Base-by-base conservation (phyloP, 2,113 vertebrate species). In the Vidua macroura region DNA sequence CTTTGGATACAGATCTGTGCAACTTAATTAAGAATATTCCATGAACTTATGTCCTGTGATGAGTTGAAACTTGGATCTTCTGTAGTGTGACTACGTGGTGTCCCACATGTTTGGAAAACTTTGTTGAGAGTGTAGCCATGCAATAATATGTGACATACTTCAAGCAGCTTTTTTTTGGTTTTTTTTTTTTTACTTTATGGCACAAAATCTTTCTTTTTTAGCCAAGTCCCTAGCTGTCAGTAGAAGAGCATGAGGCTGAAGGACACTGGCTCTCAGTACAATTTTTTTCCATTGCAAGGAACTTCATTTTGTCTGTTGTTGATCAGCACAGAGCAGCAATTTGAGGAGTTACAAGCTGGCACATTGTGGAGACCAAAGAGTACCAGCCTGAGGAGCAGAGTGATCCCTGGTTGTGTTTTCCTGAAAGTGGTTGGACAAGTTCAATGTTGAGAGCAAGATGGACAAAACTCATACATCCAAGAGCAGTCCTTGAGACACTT, bases 301-400 rank as follows among this genome's bases (percentile, higher is more conserved):
- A 46, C 59, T 64, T 69, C 8, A 10, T 18, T 63, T 11, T 49
- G 5, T n/a, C 17, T 37, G 1, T 41, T 60, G 60, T 20, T 80
- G 2, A 37, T 48, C n/a, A 44, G 18, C 51, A 59, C 14, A n/a
- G 60, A 86, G 74, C 5, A 3, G 28, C 5, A 7, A 39, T 73
- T 53, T 0, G 1, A 55, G 53, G 59, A 76, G 30, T 82, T 67
- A 25, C 7, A 51, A 31, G 51, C 60, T 84, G 75, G 43, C 56
- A 37, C 6, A 0, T 10, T 33, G 48, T 68, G 39, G 63, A 88
- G 53, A 62, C 56, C 12, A 1, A 1, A 0, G 2, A 55, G 56
- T 81, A 62, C n/a, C 85, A n/a, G 33, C 10, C 1, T 22, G 63
- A 69, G 74, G 55, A 95, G 51, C 74, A 90, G 48, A 31, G 18